These are phyloP conservation scores for Premnoplex brunnescens DNA, from an alignment of 2,797 vertebrate species.

Conservation along the genomic window DNA sequence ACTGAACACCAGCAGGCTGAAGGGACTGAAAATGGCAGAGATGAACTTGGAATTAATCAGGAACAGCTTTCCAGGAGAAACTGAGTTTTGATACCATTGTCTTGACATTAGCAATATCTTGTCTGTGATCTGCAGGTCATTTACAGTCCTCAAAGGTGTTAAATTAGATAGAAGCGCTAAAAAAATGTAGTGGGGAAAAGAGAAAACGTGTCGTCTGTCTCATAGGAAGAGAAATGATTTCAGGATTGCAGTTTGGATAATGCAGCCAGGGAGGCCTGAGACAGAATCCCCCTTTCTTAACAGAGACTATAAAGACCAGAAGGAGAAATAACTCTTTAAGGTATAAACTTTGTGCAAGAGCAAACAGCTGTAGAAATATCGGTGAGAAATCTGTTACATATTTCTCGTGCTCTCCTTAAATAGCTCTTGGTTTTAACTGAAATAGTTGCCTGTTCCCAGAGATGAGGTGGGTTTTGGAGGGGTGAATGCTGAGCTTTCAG, in stretches of 20 bases:
- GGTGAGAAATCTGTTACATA: not conserved
- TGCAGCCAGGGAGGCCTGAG: not conserved
- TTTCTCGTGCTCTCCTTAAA: not conserved
- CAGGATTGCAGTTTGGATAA: not conserved
- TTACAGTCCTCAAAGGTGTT: not conserved
- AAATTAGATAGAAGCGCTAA: not conserved
- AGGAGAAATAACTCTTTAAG: not conserved
- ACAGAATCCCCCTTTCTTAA: not conserved
- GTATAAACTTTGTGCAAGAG: not conserved
- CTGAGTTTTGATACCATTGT: not conserved
- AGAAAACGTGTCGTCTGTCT: not conserved
- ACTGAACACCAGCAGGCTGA: not conserved
- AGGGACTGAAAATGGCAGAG: constrained; percentile 35
- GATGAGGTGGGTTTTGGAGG: not conserved
- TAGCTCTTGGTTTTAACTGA: not conserved
- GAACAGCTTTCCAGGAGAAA: not conserved
- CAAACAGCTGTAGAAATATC: not conserved
- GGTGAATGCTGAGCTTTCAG: not conserved
- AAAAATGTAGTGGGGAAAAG: not conserved
- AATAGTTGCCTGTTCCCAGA: not conserved
- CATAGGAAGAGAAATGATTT: not conserved
- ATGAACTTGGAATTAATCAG: constrained; percentile 51
- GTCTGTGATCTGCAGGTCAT: not conserved
- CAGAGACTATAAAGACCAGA: not conserved
- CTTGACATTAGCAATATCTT: not conserved